Evolutionary conservation across 2,888 invertebrate genomes (phyloP), one percentile per base, ranked within the genome.

Genomic region (Chaitophorus viminalis): DNA sequence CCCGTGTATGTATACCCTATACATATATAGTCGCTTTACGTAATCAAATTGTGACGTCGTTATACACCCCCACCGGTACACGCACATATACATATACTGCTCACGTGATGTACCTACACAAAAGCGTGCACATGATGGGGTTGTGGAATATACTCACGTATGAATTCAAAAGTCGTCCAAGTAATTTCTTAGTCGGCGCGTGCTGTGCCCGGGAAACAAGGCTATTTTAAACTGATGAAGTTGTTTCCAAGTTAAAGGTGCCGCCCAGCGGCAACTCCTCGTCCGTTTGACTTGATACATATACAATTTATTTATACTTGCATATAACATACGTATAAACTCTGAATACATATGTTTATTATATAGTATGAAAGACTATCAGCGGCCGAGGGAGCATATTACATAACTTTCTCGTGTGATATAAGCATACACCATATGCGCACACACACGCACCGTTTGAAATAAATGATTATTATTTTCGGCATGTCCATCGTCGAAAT

Each of bases 391-490:
- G 29, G 68, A 68, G 68, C 9, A 25, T 78, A 33, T 78, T 14
- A 33, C 31, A 78, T 60, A 78, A 78, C 54, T 78, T 78, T 78
- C 25, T 4, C 33, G 17, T 60, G 60, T 25, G 68, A 68, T 60
- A 78, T 4, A 52, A 18, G 29, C 29, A 29, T 68, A 68, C 11
- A 14, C 68, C n/a, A 29, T 29, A 8, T 21, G n/a, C 65, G 11
- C 29, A 21, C 46, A 5, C 29, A 9, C 25, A 78, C 60, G 17
- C 11, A 52, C 17, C 17, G 78, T 78, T 33, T 11, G 33, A 60
- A 78, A 60, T 60, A 60, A 78, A 60, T n/a, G 25, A 78, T 78
- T 78, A 78, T 78, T 78, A 60, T 78, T 78, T 78, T 78, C 33
- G 25, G 60, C 78, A 25, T 78, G 78, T 78, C 33, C 78, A 33